Percentiles rank a stretch among this genome's conserved stretches.
Conservation (phyloP, 2,888 invertebrate genomes). For the Unio delphinus region DNA sequence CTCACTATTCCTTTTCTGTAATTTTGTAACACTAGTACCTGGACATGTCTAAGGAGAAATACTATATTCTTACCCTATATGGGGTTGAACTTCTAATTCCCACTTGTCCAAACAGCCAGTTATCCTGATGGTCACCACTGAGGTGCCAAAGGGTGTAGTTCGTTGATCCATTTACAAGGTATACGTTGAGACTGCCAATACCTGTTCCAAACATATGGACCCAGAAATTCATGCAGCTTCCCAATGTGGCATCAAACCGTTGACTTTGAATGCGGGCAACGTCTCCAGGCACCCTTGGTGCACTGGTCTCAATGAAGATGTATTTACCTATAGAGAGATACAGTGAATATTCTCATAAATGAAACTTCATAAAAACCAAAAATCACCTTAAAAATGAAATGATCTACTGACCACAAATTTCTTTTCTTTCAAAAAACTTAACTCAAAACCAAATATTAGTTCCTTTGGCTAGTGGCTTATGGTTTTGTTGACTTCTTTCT, state of each 20-base stretch:
- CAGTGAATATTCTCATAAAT: background rate
- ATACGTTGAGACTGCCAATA: slow-evolving; percentile 57
- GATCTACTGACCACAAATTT: too few relatives aligned
- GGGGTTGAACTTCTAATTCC: slow-evolving; percentile 28
- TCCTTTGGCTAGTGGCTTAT: too few relatives aligned
- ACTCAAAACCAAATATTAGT: too few relatives aligned
- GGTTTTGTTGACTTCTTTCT: too few relatives aligned
- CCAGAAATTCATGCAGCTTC: slow-evolving; percentile 59
- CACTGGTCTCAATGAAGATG: slow-evolving; percentile 71
- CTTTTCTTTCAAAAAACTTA: too few relatives aligned
- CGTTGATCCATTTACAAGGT: slow-evolving; percentile 29
- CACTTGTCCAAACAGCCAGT: slow-evolving; percentile 55
- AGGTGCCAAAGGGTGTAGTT: slow-evolving; percentile 54
- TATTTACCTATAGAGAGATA: slow-evolving; percentile 65
- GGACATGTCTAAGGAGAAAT: background rate
- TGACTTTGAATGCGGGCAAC: slow-evolving; percentile 47
- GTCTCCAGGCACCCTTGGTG: slow-evolving; percentile 41
- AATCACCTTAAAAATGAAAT: too few relatives aligned
- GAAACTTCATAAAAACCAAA: background rate
- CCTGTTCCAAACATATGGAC: slow-evolving; percentile 63
- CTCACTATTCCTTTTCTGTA: too few relatives aligned
- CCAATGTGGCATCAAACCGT: slow-evolving; percentile 26
- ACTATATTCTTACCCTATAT: slow-evolving; percentile 25
- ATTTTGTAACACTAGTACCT: too few relatives aligned
- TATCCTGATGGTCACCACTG: slow-evolving; percentile 44